These are phyloP conservation scores for Mimas tiliae DNA, from an alignment of 2,888 invertebrate species.

Conservation along the genomic window DNA sequence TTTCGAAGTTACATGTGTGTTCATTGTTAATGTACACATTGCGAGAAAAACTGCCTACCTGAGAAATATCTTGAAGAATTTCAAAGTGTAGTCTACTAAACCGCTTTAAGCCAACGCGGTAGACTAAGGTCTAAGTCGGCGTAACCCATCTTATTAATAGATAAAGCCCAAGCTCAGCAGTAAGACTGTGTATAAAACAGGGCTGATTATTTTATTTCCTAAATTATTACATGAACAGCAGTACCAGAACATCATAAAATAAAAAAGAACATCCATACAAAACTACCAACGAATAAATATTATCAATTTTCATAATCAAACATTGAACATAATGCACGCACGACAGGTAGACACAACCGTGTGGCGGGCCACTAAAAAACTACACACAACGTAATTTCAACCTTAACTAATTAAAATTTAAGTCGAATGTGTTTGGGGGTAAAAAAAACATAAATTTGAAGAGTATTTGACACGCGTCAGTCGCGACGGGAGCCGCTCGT, in stretches of 20 bases:
- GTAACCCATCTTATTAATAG: too few species aligned
- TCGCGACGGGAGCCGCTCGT: constrained; percentile 73
- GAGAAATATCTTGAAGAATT: too few species aligned
- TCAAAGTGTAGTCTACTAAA: too few species aligned
- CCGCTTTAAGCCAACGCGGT: too few species aligned
- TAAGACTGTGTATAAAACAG: too few species aligned
- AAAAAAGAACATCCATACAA: constrained; percentile 23
- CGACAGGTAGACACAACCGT: constrained; percentile 62
- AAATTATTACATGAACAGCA: neutral
- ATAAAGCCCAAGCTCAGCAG: too few species aligned
- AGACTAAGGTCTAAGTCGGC: too few species aligned
- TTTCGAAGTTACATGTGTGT: too few species aligned
- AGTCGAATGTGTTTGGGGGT: constrained; percentile 36
- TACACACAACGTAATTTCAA: constrained; percentile 35
- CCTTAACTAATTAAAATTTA: constrained; percentile 34
- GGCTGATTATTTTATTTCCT: too few species aligned
- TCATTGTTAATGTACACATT: too few species aligned
- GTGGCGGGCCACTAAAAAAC: constrained; percentile 40
- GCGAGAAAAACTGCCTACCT: too few species aligned
- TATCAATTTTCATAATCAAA: constrained; percentile 64
- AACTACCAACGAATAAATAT: constrained; percentile 33
- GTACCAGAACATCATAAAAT: neutral
- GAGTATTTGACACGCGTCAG: constrained; percentile 71
- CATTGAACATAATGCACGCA: constrained; percentile 59
- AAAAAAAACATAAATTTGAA: constrained; percentile 52